Evolutionary conservation across 1,140 invertebrate genomes (phyloP).

Genomic region (Apocrypta bakeri): DNA sequence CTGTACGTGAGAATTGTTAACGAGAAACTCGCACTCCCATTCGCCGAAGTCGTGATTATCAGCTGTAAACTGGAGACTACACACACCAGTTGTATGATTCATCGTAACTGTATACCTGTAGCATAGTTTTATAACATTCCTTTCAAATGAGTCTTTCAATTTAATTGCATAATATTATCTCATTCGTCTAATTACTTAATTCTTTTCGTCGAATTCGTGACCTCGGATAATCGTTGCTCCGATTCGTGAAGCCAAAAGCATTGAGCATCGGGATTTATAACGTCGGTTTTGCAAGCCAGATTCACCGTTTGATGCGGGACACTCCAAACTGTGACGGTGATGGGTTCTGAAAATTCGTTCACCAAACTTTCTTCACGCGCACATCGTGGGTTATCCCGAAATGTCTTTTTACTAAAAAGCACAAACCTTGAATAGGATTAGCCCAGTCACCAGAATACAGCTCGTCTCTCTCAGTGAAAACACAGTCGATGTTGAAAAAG

Average conservation of each 20-base stretch:
- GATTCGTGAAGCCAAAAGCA: conserved; percentile 67
- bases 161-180: not conserved
- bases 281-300: conserved; percentile 66
- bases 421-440: conserved; percentile 27
- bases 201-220: conserved; percentile 17
- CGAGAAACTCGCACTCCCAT: conserved; percentile 67
- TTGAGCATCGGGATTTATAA: conserved; percentile 55
- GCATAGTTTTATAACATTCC: conserved; percentile 12
- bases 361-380: not conserved
- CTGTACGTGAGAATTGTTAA: conserved; percentile 52
- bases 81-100: conserved; percentile 67
- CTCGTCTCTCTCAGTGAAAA: conserved; percentile 34
- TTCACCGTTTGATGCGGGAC: conserved; percentile 67
- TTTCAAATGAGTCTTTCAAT: not conserved
- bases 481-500: conserved; percentile 45
- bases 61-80: conserved; percentile 68
- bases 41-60: conserved; percentile 66
- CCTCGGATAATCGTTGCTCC: not conserved
- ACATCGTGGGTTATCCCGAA: not conserved
- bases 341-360: conserved; percentile 61
- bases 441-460: conserved; percentile 38
- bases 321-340: conserved; percentile 67
- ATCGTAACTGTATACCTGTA: conserved; percentile 63
- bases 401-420: conserved; percentile 6
- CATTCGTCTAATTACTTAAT: conserved; percentile 25